Base-by-base conservation (phyloP, 2,113 vertebrate species). In the Oxyruncus cristatus region DNA sequence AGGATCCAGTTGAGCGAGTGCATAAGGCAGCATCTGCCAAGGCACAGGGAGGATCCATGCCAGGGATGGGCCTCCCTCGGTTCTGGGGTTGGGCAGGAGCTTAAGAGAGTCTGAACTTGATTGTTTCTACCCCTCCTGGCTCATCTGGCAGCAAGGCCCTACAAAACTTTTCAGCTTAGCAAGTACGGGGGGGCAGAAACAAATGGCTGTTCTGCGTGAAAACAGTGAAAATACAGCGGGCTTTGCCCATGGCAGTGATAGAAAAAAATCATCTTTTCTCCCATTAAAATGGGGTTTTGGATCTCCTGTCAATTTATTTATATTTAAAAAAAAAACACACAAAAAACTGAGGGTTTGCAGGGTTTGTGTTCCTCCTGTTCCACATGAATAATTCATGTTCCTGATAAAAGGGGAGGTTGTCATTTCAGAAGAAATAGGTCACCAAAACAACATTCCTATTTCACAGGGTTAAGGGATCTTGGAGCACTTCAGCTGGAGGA, bases 31-130 rank as follows among this genome's bases (percentile, higher is more conserved):
- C 41, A 15, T 28, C 59, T 83, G 91, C 89, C 93, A 87, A 78
- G n/a, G 94, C 87, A 12, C 39, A 9, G 76, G 28, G 11, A 81
- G 77, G 86, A 68, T 68, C 20, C 1, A 6, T 84, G 94, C 94
- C 85, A 94, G 93, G 92, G 84, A 37, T 90, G 81, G 85, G 89
- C 94, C 93, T 91, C 46, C 76, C 74, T 94, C 24, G 0, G 65
- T 42, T 2, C 49, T 89, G 93, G 95, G 89, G 35, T 7, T 94
- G 89, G 94, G 89, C 92, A 95, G 91, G 84, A 95, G 74, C 73
- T 87, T 19, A 0, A 52, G 32, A 82, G 53, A 85, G 93, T 16
- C 93, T 85, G 4, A 32, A 17, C 78, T 78, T 21, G 89, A 28
- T 55, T 73, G 6, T 58, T 85, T 20, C 55, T 6, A 8, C 55